phyloP scores from a whole-genome alignment of 2,888 invertebrate genomes.

The Abrostola tripartita region DNA sequence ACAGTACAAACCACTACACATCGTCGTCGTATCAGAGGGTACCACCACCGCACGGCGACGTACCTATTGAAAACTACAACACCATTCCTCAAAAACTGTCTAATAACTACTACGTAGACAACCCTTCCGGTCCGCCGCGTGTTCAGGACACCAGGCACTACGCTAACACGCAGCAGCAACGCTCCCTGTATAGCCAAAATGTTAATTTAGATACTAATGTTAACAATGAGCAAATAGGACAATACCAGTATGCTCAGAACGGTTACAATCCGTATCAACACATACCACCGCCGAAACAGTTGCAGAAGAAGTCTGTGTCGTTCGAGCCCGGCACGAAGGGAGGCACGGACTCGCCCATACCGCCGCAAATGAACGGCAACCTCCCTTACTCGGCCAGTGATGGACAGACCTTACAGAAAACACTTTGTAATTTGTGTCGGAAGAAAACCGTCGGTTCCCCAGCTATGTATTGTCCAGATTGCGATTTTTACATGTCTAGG shows the following conservation, averaged over 20 bases:
- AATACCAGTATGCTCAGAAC: constrained; percentile 77
- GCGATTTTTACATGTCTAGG: constrained; percentile 97
- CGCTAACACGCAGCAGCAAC: constrained; percentile 75
- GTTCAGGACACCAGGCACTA: constrained; percentile 73
- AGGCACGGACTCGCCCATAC: constrained; percentile 86
- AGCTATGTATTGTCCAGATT: constrained; percentile 95
- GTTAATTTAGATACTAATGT: constrained; percentile 65
- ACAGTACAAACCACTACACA: constrained; percentile 74
- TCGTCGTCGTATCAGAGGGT: constrained; percentile 89
- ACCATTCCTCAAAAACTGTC: constrained; percentile 79
- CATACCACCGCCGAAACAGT: constrained; percentile 88
- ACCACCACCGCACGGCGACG: constrained; percentile 87
- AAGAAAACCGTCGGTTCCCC: constrained; percentile 94
- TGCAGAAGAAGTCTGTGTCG: constrained; percentile 91
- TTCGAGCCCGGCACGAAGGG: constrained; percentile 93
- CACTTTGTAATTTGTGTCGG: constrained; percentile 95
- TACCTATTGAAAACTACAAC: constrained; percentile 75
- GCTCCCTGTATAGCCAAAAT: constrained; percentile 76
- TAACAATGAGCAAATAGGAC: constrained; percentile 67
- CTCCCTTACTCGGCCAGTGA: constrained; percentile 64
- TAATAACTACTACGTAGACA: constrained; percentile 76
- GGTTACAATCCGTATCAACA: constrained; percentile 90
- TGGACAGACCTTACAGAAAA: constrained; percentile 82
- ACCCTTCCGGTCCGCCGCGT: constrained; percentile 65
- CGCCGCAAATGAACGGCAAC: constrained; percentile 77